Evolutionary conservation across 2,888 invertebrate species (phyloP), one percentile per base, ranked within the genome.

Genomic region (Oligia fasciuncula): DNA sequence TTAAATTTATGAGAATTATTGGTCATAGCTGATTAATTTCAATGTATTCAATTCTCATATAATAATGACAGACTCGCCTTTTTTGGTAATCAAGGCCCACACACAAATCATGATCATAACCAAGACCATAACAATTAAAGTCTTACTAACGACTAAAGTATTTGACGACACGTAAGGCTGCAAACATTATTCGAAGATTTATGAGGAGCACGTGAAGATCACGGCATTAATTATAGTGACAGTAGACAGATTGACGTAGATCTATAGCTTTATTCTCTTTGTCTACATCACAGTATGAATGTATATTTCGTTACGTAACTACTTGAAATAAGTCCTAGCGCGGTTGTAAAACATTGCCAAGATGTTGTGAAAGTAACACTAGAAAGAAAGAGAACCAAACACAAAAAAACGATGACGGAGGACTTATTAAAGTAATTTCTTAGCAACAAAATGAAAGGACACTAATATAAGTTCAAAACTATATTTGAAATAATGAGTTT

Each of bases 171-270:
- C 40, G 69, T 77, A 73, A 51, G 73, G 83, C 69, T 62, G 65
- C 83, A 57, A 83, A 83, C 73, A 78, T 78, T 83, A 83, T 83
- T 63, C 11, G 46, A 82, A 82, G 83, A 82, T 82, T 82, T 82
- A 83, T 83, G 78, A 40, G 65, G 54, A 29, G 65, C 60, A 70
- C 83, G 82, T 78, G 83, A 70, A 83, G 83, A 82, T 83, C 73
- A 74, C 11, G 57, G 40, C 29, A 51, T 72, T 81, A 68, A 81
- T 77, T 72, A n/a, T 0, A 43, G 14, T 57, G 57, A 71, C 71
- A 23, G 35, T 14, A 63, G 77, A 71, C 4, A 13, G 49, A 71
- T 82, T 72, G 71, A 77, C 82, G 63, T 63, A 40, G 51, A 66
- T 70, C 60, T 60, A 35, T 14, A 40, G 40, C 40, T 40, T 40